A percentile compares a stretch with the other conserved stretches of the same genome.
phyloP scores from a whole-genome alignment of 2,888 invertebrate genomes.

The Mylabris sibirica region DNA sequence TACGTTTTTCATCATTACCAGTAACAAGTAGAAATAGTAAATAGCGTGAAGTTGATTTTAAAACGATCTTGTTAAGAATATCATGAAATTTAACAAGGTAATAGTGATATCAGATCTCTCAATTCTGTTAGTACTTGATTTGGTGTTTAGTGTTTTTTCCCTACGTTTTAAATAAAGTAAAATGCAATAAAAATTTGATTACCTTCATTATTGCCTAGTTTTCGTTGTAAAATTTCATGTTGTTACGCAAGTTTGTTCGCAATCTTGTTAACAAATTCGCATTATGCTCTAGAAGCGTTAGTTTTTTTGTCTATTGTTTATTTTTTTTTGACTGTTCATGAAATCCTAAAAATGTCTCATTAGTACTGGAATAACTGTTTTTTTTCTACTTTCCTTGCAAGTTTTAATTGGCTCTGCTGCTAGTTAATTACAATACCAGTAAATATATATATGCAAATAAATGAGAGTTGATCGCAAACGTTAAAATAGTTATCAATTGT shows the following conservation, averaged over 20 bases:
- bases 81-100: conserved; percentile 9
- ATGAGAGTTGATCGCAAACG: neutral
- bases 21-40: conserved; percentile 6
- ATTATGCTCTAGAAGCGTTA: neutral
- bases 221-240: neutral
- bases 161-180: neutral
- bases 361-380: neutral
- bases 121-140: neutral
- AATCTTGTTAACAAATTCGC: conserved; percentile 9
- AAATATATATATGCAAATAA: neutral
- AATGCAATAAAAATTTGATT: neutral
- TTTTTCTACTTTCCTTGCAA: neutral
- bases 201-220: neutral
- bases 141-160: neutral
- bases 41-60: conserved; percentile 5
- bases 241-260: neutral
- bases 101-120: conserved; percentile 3
- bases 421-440: neutral
- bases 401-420: neutral
- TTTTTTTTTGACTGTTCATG: conserved; percentile 8
- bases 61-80: conserved; percentile 5
- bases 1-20: conserved; percentile 1
- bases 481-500: conserved; percentile 5
- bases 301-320: neutral
- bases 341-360: conserved; percentile 2